A percentile compares a stretch with the other conserved stretches of the same genome.
These are phyloP conservation scores for Oscheius sp. DNA, from an alignment of 1,140 invertebrate species.

Conservation along the genomic window DNA sequence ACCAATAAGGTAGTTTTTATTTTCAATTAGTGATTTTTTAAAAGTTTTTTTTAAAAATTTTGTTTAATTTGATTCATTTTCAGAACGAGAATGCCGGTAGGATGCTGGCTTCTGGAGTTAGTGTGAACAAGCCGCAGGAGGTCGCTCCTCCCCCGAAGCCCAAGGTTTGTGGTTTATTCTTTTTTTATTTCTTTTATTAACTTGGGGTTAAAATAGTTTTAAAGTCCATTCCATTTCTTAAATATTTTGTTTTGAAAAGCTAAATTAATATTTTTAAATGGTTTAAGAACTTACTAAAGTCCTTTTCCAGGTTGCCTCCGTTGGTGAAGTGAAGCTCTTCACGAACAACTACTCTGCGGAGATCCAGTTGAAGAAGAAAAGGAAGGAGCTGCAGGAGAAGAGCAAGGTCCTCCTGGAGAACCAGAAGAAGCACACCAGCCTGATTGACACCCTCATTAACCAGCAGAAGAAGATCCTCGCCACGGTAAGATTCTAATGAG, in stretches of 20 bases:
- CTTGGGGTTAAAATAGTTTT: too few species aligned
- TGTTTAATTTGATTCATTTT: neutral
- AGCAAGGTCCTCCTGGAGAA: neutral
- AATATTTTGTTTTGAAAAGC: too few species aligned
- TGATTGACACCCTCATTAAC: constrained; percentile 3
- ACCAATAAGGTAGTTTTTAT: too few species aligned
- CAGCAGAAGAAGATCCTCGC: constrained; percentile 5
- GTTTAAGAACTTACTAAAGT: too few species aligned
- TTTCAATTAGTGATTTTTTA: neutral
- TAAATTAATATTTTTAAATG: too few species aligned
- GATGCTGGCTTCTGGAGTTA: neutral
- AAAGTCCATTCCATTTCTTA: too few species aligned
- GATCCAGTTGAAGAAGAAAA: neutral
- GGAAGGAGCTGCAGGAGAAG: constrained; percentile 7
- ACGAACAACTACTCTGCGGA: neutral
- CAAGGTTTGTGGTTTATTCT: too few species aligned
- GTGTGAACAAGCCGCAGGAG: neutral
- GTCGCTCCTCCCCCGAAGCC: neutral
- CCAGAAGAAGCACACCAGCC: constrained; percentile 7
- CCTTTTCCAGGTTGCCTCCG: constrained; percentile 6
- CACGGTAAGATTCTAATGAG: too few species aligned
- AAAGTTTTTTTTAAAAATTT: neutral
- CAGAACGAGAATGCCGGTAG: neutral
- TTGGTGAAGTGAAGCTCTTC: constrained; percentile 28
- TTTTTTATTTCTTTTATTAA: too few species aligned